These are phyloP conservation scores for Pomatostomus ruficeps DNA, from an alignment of 2,113 vertebrate species.

Conservation along the genomic window DNA sequence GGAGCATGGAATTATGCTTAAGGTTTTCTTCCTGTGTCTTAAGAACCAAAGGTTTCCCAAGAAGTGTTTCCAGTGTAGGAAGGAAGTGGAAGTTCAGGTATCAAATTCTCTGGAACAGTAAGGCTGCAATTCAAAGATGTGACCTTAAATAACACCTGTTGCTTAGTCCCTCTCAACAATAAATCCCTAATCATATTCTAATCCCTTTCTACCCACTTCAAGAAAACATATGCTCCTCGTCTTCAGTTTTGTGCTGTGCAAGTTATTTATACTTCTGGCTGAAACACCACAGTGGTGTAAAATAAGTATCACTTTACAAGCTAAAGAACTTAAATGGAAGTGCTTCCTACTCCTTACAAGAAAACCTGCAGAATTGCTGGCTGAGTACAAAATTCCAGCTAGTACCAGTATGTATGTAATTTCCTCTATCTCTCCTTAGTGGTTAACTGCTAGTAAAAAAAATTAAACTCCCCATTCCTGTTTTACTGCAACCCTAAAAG, in stretches of 20 bases:
- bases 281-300: background rate
- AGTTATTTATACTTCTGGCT: background rate
- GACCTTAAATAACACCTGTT: slow-evolving; percentile 50
- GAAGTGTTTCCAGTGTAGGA: background rate
- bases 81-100: background rate
- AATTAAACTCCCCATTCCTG: background rate
- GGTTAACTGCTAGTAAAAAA: background rate
- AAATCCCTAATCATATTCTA: slow-evolving; percentile 54
- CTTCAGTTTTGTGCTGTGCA: background rate
- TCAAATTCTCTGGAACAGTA: background rate
- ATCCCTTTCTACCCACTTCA: slow-evolving; percentile 1
- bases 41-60: background rate
- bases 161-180: slow-evolving; percentile 32
- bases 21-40: background rate
- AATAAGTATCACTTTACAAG: background rate
- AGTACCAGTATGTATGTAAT: background rate
- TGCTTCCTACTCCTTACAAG: background rate
- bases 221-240: background rate
- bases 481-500: background rate
- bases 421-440: background rate
- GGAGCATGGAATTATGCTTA: background rate
- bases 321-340: background rate
- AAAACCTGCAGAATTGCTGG: background rate
- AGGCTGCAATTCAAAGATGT: slow-evolving; percentile 1
- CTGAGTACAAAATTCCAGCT: background rate